Conservation (phyloP, 2,113 vertebrate species). For the Pangasianodon hypophthalmus region DNA sequence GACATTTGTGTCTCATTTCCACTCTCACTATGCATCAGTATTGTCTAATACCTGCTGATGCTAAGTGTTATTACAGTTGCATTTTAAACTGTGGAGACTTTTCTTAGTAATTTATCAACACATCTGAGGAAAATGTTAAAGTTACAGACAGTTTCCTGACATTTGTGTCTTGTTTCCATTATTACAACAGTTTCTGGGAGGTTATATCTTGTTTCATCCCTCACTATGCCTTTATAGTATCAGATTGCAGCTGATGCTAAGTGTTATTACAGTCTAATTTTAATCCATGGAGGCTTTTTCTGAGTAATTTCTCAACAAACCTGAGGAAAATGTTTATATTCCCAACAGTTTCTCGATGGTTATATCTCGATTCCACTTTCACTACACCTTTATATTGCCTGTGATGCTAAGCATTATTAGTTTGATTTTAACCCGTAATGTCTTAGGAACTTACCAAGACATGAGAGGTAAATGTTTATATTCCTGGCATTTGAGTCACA, state of each 20-base stretch:
- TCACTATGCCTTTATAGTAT: too few relatives aligned
- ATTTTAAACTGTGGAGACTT: neutral
- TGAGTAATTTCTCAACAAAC: neutral
- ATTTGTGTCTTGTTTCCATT: neutral
- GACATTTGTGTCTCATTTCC: neutral
- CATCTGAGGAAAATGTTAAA: neutral
- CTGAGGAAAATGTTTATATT: neutral
- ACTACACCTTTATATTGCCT: neutral
- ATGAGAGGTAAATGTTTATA: neutral
- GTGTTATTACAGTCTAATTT: neutral
- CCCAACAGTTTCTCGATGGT: neutral
- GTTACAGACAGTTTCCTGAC: neutral
- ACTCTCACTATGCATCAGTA: neutral
- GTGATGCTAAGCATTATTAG: neutral
- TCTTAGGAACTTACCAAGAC: neutral
- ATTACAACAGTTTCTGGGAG: neutral
- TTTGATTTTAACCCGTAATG: neutral
- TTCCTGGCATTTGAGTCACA: neutral
- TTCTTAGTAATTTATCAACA: neutral
- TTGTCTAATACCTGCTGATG: neutral
- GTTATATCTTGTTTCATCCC: neutral
- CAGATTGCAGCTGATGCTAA: neutral
- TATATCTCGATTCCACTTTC: neutral
- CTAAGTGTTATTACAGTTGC: neutral
- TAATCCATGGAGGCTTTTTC: neutral